Base-by-base conservation (phyloP, 2,797 vertebrate genomes). In the Esox masquinongy region DNA sequence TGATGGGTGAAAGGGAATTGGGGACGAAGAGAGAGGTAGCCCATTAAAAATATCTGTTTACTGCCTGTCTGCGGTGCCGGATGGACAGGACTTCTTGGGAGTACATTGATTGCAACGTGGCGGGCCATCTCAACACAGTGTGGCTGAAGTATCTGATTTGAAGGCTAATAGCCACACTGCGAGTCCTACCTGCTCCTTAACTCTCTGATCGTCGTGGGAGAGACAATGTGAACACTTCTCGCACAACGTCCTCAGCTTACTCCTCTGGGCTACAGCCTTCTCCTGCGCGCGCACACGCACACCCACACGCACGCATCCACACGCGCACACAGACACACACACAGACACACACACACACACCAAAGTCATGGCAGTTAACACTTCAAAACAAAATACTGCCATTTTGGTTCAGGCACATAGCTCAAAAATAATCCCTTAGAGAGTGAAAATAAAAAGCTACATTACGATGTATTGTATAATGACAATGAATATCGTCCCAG, bases 141-240 rank as follows among this genome's bases (percentile, higher is more conserved):
- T 19, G 22, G 56, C 22, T 59, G 2, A 59, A 59, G 56, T 24
- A 24, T 22, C 11, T 59, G n/a, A 56, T 19, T 19, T 22, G 8
- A 19, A 22, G 53, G 19, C 7, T 59, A 9, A 39, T n/a, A 68
- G 9, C 3, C 16, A 31, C 36, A 16, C 14, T 19, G 3, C 3
- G 59, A 43, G 79, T 86, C 86, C 36, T 82, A 96, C 95, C 95
- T 97, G 95, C 82, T 95, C 94, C 85, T 90, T 92, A 75, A 97
- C 86, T 0, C 82, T 77, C 79, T 76, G 87, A 78, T 95, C 88
- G 0, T 76, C 4, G 80, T 96, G 94, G 59, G 90, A 92, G n/a
- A 98, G 92, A 76, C 89, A 95, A 73, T 61, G 88, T 36, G 88
- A 87, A 73, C 95, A 94, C 76, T 93, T 88, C 79, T 95, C 93